phyloP scores from a whole-genome alignment of 1,140 invertebrate species.

The Cephus cinctus region DNA sequence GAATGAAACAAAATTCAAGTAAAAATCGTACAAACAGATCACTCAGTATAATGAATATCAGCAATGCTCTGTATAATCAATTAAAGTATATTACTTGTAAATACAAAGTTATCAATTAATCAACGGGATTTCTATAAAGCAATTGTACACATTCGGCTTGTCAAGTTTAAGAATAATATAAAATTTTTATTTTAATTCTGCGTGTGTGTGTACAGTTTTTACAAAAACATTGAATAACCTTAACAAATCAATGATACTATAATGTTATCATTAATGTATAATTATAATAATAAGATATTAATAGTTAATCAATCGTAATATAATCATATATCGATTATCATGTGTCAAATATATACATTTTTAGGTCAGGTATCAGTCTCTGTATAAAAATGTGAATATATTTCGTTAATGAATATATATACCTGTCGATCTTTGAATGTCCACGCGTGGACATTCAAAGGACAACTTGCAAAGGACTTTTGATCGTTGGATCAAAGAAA shows the following conservation, averaged over 20 bases:
- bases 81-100: background rate
- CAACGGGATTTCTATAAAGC: no score
- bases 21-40: background rate
- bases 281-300: constrained; percentile 28
- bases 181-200: constrained; percentile 41
- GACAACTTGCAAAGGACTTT: no score
- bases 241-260: constrained; percentile 42
- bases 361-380: constrained; percentile 49
- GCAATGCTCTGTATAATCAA: no score
- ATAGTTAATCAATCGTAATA: constrained; percentile 23
- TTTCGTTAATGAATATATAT: no score
- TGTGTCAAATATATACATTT: constrained; percentile 41
- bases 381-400: constrained; percentile 42
- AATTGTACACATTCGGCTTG: constrained; percentile 8
- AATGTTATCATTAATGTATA: constrained; percentile 36
- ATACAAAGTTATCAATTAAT: background rate
- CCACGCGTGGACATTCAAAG: no score
- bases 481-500: no score
- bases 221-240: constrained; percentile 43
- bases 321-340: constrained; percentile 25
- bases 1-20: background rate
- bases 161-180: constrained; percentile 38
- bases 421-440: no score
- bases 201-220: constrained; percentile 45
- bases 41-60: no score